Percentiles rank a stretch among this genome's conserved stretches.
These are phyloP conservation scores for Phalanger gymnotis DNA, from an alignment of 2,797 vertebrate genomes.

Conservation along the genomic window DNA sequence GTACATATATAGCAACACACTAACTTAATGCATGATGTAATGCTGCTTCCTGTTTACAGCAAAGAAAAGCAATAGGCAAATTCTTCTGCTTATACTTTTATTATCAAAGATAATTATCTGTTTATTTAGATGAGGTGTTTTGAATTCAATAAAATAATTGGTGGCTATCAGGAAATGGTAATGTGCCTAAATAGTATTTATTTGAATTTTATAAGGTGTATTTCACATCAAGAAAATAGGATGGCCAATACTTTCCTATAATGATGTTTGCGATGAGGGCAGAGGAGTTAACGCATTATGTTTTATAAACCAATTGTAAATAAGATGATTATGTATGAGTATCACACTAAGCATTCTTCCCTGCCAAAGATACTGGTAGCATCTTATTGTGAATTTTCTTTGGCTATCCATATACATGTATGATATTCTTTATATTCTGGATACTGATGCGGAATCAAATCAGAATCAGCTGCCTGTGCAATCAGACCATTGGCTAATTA, in stretches of 20 bases:
- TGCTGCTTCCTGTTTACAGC: neutral
- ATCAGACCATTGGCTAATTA: neutral
- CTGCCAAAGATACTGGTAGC: neutral
- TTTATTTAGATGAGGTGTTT: constrained; percentile 4
- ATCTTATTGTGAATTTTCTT: neutral
- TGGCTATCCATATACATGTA: neutral
- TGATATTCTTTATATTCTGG: neutral
- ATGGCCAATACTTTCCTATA: constrained; percentile 2
- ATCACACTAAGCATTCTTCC: neutral
- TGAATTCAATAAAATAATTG: neutral
- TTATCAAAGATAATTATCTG: constrained; percentile 1
- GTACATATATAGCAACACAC: neutral
- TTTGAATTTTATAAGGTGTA: neutral
- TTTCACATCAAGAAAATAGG: constrained; percentile 18
- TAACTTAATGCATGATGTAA: neutral
- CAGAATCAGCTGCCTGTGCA: neutral
- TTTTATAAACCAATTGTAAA: neutral
- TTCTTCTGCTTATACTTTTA: neutral
- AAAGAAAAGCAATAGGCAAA: constrained; percentile 1
- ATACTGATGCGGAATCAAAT: neutral
- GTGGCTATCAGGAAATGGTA: neutral
- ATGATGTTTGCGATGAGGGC: neutral
- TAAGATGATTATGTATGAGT: neutral
- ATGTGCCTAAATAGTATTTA: neutral
- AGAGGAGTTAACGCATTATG: neutral